phyloP scores from a whole-genome alignment of 2,113 vertebrate genomes.

The Takifugu bimaculatus region DNA sequence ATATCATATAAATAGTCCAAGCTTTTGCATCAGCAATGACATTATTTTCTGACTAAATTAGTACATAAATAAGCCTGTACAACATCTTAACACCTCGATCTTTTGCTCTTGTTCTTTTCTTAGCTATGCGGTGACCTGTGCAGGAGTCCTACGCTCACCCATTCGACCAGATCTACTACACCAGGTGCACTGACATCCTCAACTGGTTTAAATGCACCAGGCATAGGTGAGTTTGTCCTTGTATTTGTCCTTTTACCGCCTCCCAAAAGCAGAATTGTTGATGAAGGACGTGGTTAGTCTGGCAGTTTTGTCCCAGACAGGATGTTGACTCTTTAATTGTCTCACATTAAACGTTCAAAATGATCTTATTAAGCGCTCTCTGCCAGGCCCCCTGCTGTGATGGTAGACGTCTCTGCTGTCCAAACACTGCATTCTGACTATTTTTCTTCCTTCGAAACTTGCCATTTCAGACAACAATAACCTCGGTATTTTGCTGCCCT shows the following conservation, averaged over 20 bases:
- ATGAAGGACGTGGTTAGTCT: constrained; percentile 17
- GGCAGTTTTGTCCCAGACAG: constrained; percentile 32
- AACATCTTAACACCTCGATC: neutral
- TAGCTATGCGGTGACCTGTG: constrained; percentile 96
- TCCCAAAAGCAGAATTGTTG: constrained; percentile 14
- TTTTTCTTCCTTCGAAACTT: constrained; percentile 12
- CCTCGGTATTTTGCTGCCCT: constrained; percentile 29
- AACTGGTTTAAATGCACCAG: constrained; percentile 99
- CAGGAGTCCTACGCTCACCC: constrained; percentile 97
- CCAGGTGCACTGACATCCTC: constrained; percentile 96
- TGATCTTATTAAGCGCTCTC: constrained; percentile 57
- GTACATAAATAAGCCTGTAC: too few species aligned
- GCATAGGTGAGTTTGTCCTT: constrained; percentile 80
- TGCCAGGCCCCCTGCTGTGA: constrained; percentile 24
- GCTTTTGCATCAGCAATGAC: too few species aligned
- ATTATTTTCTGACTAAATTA: too few species aligned
- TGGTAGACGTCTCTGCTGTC: constrained; percentile 14
- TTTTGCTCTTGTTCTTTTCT: constrained; percentile 21
- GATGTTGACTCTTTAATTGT: constrained; percentile 43
- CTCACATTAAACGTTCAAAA: constrained; percentile 51
- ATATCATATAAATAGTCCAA: too few species aligned
- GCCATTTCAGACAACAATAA: constrained; percentile 6
- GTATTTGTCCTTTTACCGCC: constrained; percentile 12
- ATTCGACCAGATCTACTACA: constrained; percentile 98
- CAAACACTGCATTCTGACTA: constrained; percentile 12